Base-by-base conservation (phyloP, 2,888 invertebrate genomes). In the Tenthredo amoena region DNA sequence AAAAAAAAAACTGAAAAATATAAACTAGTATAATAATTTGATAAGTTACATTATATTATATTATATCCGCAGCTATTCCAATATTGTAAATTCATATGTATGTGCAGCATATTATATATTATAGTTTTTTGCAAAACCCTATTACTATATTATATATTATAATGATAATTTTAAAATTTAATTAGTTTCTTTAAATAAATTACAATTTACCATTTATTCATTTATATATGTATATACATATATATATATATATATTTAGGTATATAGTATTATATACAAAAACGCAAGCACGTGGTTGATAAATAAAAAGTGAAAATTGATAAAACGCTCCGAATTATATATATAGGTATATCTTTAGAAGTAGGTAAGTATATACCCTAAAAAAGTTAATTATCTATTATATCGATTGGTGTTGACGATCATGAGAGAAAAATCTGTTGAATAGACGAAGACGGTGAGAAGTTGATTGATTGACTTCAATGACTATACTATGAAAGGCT, bases 171-270 rank as follows among this genome's bases (percentile, higher is more conserved):
- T 62, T 71, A n/a, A 71, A 71, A 9, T 34, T 71, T 37, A 71
- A 71, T 37, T 71, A 34, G 9, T 71, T 71, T 37, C 34, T 71
- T 71, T n/a, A 9, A 71, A 71, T 71, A 71, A 71, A 37, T 68
- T 71, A 71, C 37, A 37, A 18, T 34, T 71, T 10, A 71, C n/a
- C 1, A 71, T 68, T 68, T 31, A 68, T 68, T 65, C 26, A 26
- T 26, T 26, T 68, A 68, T 65, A 31, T 6, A 50, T 50, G 26
- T n/a, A 65, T 9, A 65, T 0, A 65, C 26, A 65, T 37, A 71
- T 18, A 7, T 26, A 71, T n/a, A 71, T 31, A 65, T 26, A 37
- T 71, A 71, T 9, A 18, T 21, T 18, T 26, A 62, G 1, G 7
- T 62, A 62, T 62, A 62, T 21, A 21, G n/a, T 26, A 21, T 6